Conservation (phyloP, 1,140 invertebrate genomes). For the Scaptodrosophila lebanonensis region DNA sequence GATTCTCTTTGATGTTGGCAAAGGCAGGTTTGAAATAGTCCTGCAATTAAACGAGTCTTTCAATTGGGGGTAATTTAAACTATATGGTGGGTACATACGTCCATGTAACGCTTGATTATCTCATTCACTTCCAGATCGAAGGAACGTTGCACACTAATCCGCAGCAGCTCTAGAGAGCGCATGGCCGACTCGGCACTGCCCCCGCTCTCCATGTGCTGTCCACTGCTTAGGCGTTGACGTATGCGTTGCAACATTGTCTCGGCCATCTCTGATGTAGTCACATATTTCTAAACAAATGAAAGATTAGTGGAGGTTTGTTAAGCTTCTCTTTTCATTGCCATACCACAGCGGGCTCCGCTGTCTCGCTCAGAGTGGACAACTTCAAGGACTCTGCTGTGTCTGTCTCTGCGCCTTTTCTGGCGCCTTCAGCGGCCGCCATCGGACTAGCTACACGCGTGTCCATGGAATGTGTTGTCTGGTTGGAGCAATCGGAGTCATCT, state of each 20-base stretch:
- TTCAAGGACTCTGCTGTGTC: constrained; percentile 10
- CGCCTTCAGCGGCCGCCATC: background rate
- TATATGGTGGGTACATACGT: constrained; percentile 71
- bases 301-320: background rate
- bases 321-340: background rate
- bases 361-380: constrained; percentile 23
- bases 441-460: constrained; percentile 65
- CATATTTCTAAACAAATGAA: constrained; percentile 47
- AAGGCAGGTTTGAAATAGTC: constrained; percentile 74
- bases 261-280: constrained; percentile 70
- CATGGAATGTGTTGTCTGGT: constrained; percentile 73
- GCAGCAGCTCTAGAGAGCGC: constrained; percentile 81
- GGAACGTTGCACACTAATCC: constrained; percentile 81
- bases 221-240: constrained; percentile 54
- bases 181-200: constrained; percentile 78
- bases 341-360: constrained; percentile 41
- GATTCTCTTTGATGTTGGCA: constrained; percentile 72
- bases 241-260: constrained; percentile 62
- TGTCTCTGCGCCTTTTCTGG: constrained; percentile 25
- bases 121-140: constrained; percentile 83
- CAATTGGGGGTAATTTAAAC: too few relatives aligned
- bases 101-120: constrained; percentile 80
- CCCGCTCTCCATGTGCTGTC: constrained; percentile 42
- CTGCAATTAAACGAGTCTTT: constrained; percentile 22
- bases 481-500: constrained; percentile 72